Evolutionary conservation across 2,797 vertebrate species (phyloP).

Genomic region (Dendrocincla fuliginosa): DNA sequence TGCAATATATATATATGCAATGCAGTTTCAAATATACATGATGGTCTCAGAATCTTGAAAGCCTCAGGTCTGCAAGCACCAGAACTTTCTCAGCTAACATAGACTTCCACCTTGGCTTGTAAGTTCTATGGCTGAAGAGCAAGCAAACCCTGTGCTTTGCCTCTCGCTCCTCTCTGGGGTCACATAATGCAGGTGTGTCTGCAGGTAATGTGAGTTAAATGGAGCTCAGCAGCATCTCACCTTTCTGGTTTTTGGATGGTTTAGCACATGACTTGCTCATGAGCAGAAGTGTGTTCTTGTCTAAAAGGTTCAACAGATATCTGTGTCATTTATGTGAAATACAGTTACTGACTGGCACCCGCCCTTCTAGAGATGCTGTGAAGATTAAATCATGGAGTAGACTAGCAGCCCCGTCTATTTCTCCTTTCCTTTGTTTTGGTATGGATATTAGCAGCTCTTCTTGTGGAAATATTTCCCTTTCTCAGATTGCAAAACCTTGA

Average conservation of each 20-base stretch:
- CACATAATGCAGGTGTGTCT: accelerated
- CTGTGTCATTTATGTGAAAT: not conserved
- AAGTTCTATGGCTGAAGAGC: not conserved
- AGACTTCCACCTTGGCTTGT: not conserved
- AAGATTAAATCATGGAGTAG: not conserved
- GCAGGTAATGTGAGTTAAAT: not conserved
- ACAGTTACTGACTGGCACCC: not conserved
- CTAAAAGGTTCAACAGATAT: not conserved
- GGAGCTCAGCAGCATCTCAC: not conserved
- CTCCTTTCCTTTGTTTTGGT: not conserved
- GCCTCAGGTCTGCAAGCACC: not conserved
- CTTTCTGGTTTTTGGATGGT: not conserved
- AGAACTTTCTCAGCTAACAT: not conserved
- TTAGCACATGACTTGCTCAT: not conserved
- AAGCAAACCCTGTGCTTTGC: not conserved
- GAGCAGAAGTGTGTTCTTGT: not conserved
- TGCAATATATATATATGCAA: no score
- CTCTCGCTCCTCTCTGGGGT: not conserved
- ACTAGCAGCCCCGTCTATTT: not conserved
- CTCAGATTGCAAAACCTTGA: not conserved
- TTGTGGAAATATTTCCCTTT: not conserved
- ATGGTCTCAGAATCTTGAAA: not conserved
- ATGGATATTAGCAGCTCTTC: not conserved
- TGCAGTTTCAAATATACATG: accelerated
- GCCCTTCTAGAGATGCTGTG: not conserved